Percentiles rank a stretch among this genome's conserved stretches.
These are phyloP conservation scores for Semotilus atromaculatus DNA, from an alignment of 2,797 vertebrate species.

Conservation along the genomic window DNA sequence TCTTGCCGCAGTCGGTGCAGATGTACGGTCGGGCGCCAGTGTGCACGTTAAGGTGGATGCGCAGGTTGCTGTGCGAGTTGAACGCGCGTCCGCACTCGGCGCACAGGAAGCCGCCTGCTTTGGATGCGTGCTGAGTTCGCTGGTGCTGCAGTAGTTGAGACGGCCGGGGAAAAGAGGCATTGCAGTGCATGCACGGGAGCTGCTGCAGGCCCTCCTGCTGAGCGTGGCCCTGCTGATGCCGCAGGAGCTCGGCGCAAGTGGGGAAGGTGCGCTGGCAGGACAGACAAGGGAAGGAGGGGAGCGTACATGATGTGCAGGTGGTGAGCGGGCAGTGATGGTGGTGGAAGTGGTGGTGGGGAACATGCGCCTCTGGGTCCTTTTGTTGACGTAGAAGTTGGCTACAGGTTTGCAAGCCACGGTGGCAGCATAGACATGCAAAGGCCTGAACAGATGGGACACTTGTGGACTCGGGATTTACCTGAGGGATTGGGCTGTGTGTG, in stretches of 20 bases:
- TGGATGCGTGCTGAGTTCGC: constrained; percentile 76
- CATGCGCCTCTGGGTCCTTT: constrained; percentile 59
- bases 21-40: constrained; percentile 80
- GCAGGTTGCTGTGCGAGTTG: constrained; percentile 84
- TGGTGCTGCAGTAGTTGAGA: constrained; percentile 84
- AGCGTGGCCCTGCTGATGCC: constrained; percentile 66
- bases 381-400: constrained; percentile 65
- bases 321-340: constrained; percentile 77
- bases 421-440: constrained; percentile 78
- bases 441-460: constrained; percentile 62
- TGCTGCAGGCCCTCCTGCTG: constrained; percentile 64
- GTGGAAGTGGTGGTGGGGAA: constrained; percentile 70
- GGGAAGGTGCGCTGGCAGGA: constrained; percentile 70
- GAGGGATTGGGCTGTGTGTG: constrained; percentile 49
- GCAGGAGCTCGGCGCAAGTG: constrained; percentile 71
- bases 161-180: constrained; percentile 76
- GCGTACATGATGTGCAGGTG: constrained; percentile 70
- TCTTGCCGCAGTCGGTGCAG: constrained; percentile 80
- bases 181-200: constrained; percentile 82
- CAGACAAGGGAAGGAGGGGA: constrained; percentile 65
- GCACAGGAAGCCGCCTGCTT: constrained; percentile 77
- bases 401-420: constrained; percentile 69
- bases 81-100: constrained; percentile 79
- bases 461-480: constrained; percentile 42
- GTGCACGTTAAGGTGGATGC: constrained; percentile 84